These are phyloP conservation scores for Allacma fusca DNA, from an alignment of 2,888 invertebrate species.

Conservation along the genomic window DNA sequence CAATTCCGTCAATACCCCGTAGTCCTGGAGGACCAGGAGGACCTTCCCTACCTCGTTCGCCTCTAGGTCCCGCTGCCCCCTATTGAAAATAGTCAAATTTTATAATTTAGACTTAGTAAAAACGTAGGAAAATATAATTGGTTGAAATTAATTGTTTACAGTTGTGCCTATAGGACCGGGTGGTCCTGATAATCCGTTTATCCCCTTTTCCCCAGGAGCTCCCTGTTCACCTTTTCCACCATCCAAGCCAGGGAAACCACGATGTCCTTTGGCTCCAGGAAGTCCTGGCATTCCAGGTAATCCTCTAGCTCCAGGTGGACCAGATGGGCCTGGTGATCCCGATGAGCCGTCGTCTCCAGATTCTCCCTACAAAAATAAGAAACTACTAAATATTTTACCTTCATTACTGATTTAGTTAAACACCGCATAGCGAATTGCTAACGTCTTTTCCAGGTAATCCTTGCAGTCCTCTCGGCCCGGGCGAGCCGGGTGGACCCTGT, in stretches of 20 bases:
- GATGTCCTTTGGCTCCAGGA: conserved; percentile 83
- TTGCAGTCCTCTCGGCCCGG: conserved; percentile 73
- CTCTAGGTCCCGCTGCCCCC: conserved; percentile 82
- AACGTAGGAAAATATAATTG: too few species aligned
- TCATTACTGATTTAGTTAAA: too few species aligned
- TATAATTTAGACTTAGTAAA: background rate
- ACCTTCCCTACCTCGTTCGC: conserved; percentile 86
- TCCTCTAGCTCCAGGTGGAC: conserved; percentile 79
- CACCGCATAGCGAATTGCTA: too few species aligned
- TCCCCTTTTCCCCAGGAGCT: conserved; percentile 77
- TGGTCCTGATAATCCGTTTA: conserved; percentile 72
- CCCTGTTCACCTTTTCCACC: conserved; percentile 85
- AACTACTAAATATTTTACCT: too few species aligned
- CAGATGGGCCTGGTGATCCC: conserved; percentile 76
- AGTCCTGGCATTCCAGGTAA: conserved; percentile 78
- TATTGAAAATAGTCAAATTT: conserved; percentile 62
- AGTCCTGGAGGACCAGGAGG: conserved; percentile 77
- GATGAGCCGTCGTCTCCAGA: conserved; percentile 82
- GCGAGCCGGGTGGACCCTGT: conserved; percentile 67
- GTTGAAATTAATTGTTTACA: conserved; percentile 64
- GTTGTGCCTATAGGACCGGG: conserved; percentile 72
- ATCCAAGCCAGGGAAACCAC: conserved; percentile 82
- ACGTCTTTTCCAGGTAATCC: conserved; percentile 81
- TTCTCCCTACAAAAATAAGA: conserved; percentile 70
- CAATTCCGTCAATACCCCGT: conserved; percentile 79